Conservation (phyloP, 2,113 vertebrate species). For the Xiphophorus couchianus region DNA sequence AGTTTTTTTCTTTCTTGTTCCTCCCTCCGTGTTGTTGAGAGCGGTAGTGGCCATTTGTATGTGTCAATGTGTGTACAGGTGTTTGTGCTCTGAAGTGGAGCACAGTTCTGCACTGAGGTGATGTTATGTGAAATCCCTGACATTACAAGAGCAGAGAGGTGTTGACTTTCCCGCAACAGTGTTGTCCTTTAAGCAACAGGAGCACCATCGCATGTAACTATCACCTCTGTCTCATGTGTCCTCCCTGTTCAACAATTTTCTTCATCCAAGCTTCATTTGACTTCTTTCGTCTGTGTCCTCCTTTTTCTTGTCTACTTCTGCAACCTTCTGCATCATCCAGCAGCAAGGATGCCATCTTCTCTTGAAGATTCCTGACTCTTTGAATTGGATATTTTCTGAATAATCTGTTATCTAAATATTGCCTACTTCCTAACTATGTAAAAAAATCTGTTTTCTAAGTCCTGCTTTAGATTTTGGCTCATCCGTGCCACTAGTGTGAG, state of each 20-base stretch:
- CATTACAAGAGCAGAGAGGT: constrained; percentile 33
- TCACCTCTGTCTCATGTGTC: constrained; percentile 12
- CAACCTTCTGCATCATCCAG: constrained; percentile 36
- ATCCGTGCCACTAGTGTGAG: not conserved
- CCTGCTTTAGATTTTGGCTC: not conserved
- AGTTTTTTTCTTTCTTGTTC: constrained; percentile 1
- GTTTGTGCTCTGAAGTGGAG: constrained; percentile 42
- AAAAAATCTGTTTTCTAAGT: not conserved
- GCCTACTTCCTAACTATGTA: not conserved
- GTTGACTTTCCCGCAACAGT: constrained; percentile 8
- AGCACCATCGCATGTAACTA: constrained; percentile 26
- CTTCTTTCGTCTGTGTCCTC: not conserved
- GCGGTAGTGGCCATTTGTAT: constrained; percentile 6
- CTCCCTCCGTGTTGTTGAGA: constrained; percentile 26
- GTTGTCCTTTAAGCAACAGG: constrained; percentile 41
- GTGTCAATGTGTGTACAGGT: constrained; percentile 24
- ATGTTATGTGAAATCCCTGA: constrained; percentile 70
- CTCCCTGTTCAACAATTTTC: constrained; percentile 29
- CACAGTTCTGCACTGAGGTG: constrained; percentile 42
- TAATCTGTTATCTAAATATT: not conserved
- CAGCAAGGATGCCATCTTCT: constrained; percentile 38
- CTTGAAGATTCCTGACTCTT: constrained; percentile 29
- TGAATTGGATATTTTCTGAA: constrained; percentile 19
- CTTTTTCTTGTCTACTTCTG: constrained; percentile 6
- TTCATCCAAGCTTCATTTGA: constrained; percentile 27